Percentiles rank a stretch among this genome's conserved stretches.
These are phyloP conservation scores for Drosophila kepulauana DNA, from an alignment of 1,140 invertebrate species.

Conservation along the genomic window DNA sequence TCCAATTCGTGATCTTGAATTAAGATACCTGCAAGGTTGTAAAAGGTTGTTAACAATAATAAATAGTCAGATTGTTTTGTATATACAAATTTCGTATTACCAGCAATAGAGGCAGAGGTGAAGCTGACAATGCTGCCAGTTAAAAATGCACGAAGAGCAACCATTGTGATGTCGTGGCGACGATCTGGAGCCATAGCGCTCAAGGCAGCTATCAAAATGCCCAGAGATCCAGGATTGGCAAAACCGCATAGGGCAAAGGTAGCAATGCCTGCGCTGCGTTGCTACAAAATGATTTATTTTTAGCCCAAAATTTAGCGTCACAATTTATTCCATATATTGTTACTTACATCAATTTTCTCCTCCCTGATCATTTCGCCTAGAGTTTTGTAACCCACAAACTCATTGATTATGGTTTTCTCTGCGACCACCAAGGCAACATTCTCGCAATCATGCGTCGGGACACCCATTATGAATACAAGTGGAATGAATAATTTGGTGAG, in stretches of 20 bases:
- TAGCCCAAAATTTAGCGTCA: neutral
- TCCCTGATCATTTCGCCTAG: conserved; percentile 88
- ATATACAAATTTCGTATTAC: conserved; percentile 9
- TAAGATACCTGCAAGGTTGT: conserved; percentile 37
- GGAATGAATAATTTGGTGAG: conserved; percentile 94
- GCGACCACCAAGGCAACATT: conserved; percentile 92
- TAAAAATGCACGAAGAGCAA: conserved; percentile 42
- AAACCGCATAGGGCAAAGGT: conserved; percentile 96
- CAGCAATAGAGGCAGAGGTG: conserved; percentile 53
- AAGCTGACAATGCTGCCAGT: conserved; percentile 58
- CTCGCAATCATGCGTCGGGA: conserved; percentile 91
- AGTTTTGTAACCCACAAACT: conserved; percentile 94
- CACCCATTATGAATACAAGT: conserved; percentile 89
- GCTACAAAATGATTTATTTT: conserved; percentile 82
- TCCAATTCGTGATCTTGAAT: conserved; percentile 13
- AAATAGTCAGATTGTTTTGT: neutral
- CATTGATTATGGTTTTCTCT: conserved; percentile 94
- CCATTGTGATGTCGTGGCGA: conserved; percentile 27
- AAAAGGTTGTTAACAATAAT: too few relatives aligned
- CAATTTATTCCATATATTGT: too few relatives aligned
- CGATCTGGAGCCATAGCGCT: conserved; percentile 46
- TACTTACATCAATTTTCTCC: conserved; percentile 87
- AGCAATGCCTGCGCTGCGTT: conserved; percentile 91
- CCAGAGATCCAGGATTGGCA: conserved; percentile 56
- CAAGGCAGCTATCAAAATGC: conserved; percentile 47